A percentile compares a stretch with the other conserved stretches of the same genome.
phyloP scores from a whole-genome alignment of 2,113 vertebrate genomes.

The Monarcha castaneiventris region DNA sequence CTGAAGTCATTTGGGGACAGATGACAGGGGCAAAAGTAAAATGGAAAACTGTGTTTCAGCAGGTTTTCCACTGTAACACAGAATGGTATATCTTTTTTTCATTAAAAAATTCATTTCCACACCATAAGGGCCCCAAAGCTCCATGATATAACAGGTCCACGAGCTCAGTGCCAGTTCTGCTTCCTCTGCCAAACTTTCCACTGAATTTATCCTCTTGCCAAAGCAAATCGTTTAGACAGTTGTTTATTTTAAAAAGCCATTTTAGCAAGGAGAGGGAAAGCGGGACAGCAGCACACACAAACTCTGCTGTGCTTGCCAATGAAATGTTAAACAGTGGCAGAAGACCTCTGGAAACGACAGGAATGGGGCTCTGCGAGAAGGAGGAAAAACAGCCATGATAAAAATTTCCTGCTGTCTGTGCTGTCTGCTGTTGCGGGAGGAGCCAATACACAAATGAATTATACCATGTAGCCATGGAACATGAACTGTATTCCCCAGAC shows the following conservation, averaged over 20 bases:
- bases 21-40: conserved; percentile 22
- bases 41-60: conserved; percentile 32
- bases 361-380: neutral
- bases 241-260: conserved; percentile 67
- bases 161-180: conserved; percentile 31
- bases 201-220: conserved; percentile 58
- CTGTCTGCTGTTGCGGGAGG: neutral
- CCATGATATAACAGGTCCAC: conserved; percentile 52
- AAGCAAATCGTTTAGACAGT: conserved; percentile 69
- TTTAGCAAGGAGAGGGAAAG: conserved; percentile 55
- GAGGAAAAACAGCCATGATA: conserved; percentile 21
- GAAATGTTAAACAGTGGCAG: conserved; percentile 62
- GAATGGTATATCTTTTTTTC: conserved; percentile 26
- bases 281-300: conserved; percentile 18
- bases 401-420: conserved; percentile 21
- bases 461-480: neutral
- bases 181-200: conserved; percentile 64
- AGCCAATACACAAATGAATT: neutral
- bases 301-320: conserved; percentile 3
- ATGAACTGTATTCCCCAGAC: neutral
- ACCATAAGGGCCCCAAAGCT: conserved; percentile 27
- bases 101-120: conserved; percentile 46
- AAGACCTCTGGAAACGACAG: neutral
- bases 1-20: conserved; percentile 54
- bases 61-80: conserved; percentile 31